phyloP scores from a whole-genome alignment of 2,113 vertebrate genomes.

The Cranoglanis bouderius region DNA sequence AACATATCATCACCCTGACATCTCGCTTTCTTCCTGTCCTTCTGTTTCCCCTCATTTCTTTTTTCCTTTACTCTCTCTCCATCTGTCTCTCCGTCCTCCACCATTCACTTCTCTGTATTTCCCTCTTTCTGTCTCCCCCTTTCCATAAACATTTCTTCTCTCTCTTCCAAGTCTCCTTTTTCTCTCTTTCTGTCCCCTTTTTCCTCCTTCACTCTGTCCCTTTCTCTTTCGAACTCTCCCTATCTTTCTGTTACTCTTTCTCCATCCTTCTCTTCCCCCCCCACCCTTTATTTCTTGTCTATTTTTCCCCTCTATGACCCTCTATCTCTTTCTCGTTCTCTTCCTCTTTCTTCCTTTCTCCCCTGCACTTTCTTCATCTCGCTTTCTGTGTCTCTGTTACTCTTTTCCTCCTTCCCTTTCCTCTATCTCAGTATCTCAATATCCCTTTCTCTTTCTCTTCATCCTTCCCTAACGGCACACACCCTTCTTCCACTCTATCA shows the following conservation, averaged over 20 bases:
- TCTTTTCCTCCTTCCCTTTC: not conserved
- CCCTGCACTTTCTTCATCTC: not conserved
- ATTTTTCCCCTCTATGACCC: not conserved
- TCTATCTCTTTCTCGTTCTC: not conserved
- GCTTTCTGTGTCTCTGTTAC: not conserved
- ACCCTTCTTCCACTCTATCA: not conserved
- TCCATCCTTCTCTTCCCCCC: too few relatives aligned
- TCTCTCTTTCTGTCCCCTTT: not conserved
- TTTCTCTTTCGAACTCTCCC: too few relatives aligned
- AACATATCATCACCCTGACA: conserved; percentile 36
- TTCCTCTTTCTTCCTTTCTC: not conserved
- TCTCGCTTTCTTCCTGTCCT: conserved; percentile 4
- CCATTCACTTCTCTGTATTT: not conserved
- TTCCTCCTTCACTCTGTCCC: not conserved
- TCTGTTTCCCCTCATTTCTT: not conserved
- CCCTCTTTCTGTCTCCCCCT: not conserved
- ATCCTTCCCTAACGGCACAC: not conserved
- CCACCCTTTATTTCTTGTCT: too few relatives aligned
- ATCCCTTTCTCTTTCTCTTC: not conserved
- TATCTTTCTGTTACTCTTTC: too few relatives aligned
- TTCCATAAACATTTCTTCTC: not conserved
- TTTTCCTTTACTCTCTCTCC: not conserved
- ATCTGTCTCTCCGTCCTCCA: not conserved
- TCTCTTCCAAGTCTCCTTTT: not conserved
- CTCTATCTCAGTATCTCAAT: not conserved